Evolutionary conservation across 2,113 vertebrate species (phyloP).

Genomic region (Chloebia gouldiae): DNA sequence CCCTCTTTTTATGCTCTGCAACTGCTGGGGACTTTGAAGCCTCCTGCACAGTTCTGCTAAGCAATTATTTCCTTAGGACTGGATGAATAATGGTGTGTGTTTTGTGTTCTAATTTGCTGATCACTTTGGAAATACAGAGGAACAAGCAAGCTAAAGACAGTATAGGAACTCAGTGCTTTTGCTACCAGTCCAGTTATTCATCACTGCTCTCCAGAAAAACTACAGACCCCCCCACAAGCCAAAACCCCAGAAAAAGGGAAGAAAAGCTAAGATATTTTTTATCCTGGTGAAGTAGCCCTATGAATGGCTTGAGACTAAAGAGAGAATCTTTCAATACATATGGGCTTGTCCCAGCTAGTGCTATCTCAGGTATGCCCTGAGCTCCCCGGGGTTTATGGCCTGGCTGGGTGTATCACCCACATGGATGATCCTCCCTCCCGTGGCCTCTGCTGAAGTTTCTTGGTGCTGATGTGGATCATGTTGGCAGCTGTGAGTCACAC

Average conservation of each 20-base stretch:
- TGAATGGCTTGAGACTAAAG: not conserved
- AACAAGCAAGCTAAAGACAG: not conserved
- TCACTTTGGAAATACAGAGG: not conserved
- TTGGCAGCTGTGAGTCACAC: not conserved
- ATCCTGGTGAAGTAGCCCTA: not conserved
- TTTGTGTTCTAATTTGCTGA: slow-evolving; percentile 27
- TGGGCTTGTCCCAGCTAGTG: not conserved
- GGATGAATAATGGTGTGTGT: not conserved
- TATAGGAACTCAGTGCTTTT: not conserved
- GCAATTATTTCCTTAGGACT: slow-evolving; percentile 37
- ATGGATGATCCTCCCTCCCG: not conserved
- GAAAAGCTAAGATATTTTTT: not conserved
- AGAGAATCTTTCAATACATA: not conserved
- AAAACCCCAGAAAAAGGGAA: not conserved
- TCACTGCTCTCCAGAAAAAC: not conserved
- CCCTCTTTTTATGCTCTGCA: not conserved
- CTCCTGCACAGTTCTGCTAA: not conserved
- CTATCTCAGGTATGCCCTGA: not conserved
- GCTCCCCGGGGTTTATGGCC: not conserved
- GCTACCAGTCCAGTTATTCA: not conserved
- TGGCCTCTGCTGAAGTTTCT: not conserved
- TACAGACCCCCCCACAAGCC: not conserved
- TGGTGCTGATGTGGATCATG: rapidly evolving
- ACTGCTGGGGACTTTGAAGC: not conserved
- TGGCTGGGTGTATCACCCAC: not conserved